These are phyloP conservation scores for Glaucomys volans DNA, from an alignment of 2,113 vertebrate genomes.

Conservation along the genomic window DNA sequence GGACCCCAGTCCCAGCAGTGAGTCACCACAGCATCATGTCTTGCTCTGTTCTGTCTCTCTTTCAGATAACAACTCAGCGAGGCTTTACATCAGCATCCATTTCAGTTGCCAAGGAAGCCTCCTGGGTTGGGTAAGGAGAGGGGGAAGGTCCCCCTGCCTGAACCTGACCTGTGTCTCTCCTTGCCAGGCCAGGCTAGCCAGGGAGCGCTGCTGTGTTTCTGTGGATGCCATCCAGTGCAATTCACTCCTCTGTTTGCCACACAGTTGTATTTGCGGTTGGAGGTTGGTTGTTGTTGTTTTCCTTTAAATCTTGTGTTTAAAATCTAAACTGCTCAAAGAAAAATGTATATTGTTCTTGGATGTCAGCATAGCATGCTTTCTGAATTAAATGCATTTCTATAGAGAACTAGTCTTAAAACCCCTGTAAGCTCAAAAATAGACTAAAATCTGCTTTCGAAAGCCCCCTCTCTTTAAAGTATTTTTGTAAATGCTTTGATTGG, in stretches of 20 bases:
- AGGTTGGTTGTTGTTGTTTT: background rate
- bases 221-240: background rate
- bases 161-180: background rate
- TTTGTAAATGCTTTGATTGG: background rate
- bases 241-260: background rate
- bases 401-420: slow-evolving; percentile 36
- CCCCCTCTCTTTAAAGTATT: slow-evolving; percentile 29
- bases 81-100: background rate
- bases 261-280: background rate
- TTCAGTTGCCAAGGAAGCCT: background rate
- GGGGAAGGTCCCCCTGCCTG: background rate
- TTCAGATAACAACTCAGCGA: background rate
- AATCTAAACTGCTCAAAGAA: slow-evolving; percentile 39
- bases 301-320: slow-evolving; percentile 43
- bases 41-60: background rate
- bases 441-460: background rate
- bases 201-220: background rate
- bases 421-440: slow-evolving; percentile 4
- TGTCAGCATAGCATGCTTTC: background rate
- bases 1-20: background rate
- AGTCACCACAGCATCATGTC: background rate
- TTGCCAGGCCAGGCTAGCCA: background rate
- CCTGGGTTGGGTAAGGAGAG: background rate
- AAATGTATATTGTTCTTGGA: slow-evolving; percentile 47
- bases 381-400: slow-evolving; percentile 59